Conservation (phyloP, 1,140 invertebrate genomes). For the Drosophila mayri region DNA sequence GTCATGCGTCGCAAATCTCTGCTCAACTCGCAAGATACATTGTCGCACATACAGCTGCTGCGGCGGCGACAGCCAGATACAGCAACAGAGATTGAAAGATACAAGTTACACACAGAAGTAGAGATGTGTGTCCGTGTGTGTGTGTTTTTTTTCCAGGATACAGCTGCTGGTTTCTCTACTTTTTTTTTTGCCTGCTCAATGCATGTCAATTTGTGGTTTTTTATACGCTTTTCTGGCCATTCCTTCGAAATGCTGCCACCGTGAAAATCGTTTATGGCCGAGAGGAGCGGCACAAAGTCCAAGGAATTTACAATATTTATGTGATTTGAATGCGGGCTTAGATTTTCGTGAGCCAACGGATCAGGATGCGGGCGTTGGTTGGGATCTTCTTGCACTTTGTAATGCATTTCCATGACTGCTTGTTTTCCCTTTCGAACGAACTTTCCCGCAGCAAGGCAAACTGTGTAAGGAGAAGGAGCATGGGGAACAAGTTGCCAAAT, state of each 20-base stretch:
- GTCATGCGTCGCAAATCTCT: slow-evolving; percentile 75
- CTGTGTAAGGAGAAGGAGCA: slow-evolving; percentile 4
- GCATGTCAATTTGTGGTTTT: slow-evolving; percentile 77
- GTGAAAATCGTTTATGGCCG: slow-evolving; percentile 67
- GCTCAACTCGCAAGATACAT: slow-evolving; percentile 60
- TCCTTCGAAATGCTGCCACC: slow-evolving; percentile 27
- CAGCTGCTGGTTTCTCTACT: slow-evolving; percentile 11
- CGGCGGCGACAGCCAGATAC: slow-evolving; percentile 10
- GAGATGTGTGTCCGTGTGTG: not conserved
- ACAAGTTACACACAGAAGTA: slow-evolving; percentile 33
- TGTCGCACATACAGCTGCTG: slow-evolving; percentile 33
- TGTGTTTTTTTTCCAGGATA: slow-evolving; percentile 28
- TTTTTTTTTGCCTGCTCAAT: slow-evolving; percentile 45
- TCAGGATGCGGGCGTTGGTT: slow-evolving; percentile 49
- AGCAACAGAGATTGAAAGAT: slow-evolving; percentile 43
- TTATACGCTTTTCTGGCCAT: slow-evolving; percentile 12
- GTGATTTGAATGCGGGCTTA: slow-evolving; percentile 70
- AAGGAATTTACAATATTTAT: slow-evolving; percentile 61
- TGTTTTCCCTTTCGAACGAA: slow-evolving; percentile 1
- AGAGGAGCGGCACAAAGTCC: slow-evolving; percentile 30
- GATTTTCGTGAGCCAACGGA: slow-evolving; percentile 24
- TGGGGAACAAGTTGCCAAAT: slow-evolving; percentile 70
- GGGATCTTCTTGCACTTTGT: slow-evolving; percentile 33
- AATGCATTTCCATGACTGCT: slow-evolving; percentile 26
- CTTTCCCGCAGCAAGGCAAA: slow-evolving; percentile 43